Base-by-base conservation (phyloP, 1,140 invertebrate species). In the Cherax destructor region DNA sequence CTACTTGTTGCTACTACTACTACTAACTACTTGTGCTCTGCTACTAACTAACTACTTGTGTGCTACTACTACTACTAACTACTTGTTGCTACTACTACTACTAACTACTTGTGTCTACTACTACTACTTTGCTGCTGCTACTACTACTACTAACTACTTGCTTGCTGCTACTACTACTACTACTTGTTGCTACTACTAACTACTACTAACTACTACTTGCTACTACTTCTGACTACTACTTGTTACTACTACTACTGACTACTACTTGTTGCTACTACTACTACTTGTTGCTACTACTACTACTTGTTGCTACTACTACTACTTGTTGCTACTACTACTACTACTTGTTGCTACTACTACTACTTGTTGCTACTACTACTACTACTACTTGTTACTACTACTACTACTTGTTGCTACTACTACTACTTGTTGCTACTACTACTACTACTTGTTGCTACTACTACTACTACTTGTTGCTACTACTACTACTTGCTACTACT, bases 161-260 rank as follows among this genome's bases (percentile, higher is more conserved):
- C n/a, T n/a, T n/a, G n/a, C n/a, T 85, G 24, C 41, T 49, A 85
- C 69, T 85, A 85, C 69, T 74, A 85, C 69, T 47, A 85, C 69
- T 74, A 85, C 41, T 74, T n/a, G n/a, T n/a, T n/a, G n/a, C n/a
- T n/a, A n/a, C n/a, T n/a, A n/a, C n/a, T n/a, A n/a, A 85, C 41
- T 74, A 85, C 52, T 72, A 85, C 41, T 74, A n/a, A 85, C 69
- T 85, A 85, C 69, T 74, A 85, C 69, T 47, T n/a, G n/a, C n/a
- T n/a, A 85, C 69, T 74, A 85, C 41, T 74, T n/a, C n/a, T n/a
- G n/a, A 85, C 41, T 74, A 85, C 52, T 72, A 85, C 41, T 74
- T 85, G 24, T n/a, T 49, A 85, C 69, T 85, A 85, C 69, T 74
- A 85, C 69, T 47, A 85, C 69, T 74, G n/a, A n/a, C n/a, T n/a